phyloP scores from a whole-genome alignment of 2,888 invertebrate species.

The Phalera bucephala region DNA sequence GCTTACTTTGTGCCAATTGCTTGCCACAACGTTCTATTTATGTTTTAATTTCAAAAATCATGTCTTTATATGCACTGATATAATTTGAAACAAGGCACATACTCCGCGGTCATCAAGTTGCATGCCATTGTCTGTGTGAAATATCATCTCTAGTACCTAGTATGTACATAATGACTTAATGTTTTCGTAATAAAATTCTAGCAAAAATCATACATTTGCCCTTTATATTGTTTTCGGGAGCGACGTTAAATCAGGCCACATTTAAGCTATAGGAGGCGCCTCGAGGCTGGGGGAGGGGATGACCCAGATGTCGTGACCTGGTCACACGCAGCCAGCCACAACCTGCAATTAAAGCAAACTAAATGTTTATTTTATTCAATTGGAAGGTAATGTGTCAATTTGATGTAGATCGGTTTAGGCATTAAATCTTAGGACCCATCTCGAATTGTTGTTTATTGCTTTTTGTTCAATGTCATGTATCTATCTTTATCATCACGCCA shows the following conservation, averaged over 20 bases:
- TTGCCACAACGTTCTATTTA: no score
- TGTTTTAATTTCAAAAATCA: no score
- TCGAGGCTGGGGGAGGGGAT: constrained; percentile 27
- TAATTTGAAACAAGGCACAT: no score
- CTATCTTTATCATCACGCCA: no score
- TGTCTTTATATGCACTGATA: no score
- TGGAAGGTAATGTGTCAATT: constrained; percentile 2
- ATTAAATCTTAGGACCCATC: not conserved
- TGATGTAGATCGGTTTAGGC: not conserved
- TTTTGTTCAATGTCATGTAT: no score
- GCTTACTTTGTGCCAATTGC: no score
- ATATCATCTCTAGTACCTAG: no score
- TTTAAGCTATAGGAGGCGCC: constrained; percentile 18
- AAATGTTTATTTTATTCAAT: constrained; percentile 25
- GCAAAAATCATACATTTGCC: constrained; percentile 9
- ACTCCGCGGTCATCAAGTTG: no score
- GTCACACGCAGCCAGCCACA: constrained; percentile 51
- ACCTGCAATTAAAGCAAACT: constrained; percentile 41
- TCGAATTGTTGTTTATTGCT: no score
- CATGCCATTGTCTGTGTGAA: no score
- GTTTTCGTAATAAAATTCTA: not conserved
- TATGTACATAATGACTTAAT: no score
- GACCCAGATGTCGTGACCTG: constrained; percentile 70
- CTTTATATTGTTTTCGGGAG: constrained; percentile 18
- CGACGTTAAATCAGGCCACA: constrained; percentile 28